A percentile compares a stretch with the other conserved stretches of the same genome.
Conservation (phyloP, 1,140 invertebrate species). For the Aphis gossypii region DNA sequence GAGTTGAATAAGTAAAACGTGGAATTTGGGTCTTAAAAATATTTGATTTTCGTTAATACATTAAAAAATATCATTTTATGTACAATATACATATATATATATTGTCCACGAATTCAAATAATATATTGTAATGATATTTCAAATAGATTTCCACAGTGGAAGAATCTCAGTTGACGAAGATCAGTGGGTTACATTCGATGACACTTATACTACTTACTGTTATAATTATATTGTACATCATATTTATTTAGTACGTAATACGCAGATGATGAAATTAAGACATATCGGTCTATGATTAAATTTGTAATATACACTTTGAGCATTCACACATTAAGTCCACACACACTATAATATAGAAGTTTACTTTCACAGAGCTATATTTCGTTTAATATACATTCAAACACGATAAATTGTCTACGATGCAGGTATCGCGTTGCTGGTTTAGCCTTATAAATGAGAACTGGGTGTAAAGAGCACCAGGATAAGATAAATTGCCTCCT, state of each 20-base stretch:
- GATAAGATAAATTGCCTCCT: slow-evolving; percentile 29
- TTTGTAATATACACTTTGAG: neutral
- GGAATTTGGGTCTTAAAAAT: neutral
- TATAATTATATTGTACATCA: neutral
- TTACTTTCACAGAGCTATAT: neutral
- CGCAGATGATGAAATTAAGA: neutral
- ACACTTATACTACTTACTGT: neutral
- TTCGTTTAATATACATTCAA: neutral
- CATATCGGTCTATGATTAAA: neutral
- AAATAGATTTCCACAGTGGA: neutral
- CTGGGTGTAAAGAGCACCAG: neutral
- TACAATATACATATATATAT: neutral
- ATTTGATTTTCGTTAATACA: neutral
- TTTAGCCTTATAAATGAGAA: slow-evolving; percentile 17
- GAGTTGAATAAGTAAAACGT: neutral
- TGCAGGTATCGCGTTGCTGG: neutral
- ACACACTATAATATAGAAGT: neutral
- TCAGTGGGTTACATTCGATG: neutral
- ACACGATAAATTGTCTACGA: slow-evolving; percentile 21
- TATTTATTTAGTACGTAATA: neutral
- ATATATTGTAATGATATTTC: neutral
- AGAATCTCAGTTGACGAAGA: neutral
- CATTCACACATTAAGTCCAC: neutral
- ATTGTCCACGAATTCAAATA: neutral
- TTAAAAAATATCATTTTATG: neutral